Evolutionary conservation across 2,888 invertebrate genomes (phyloP).

Genomic region (Orthosia incerta): DNA sequence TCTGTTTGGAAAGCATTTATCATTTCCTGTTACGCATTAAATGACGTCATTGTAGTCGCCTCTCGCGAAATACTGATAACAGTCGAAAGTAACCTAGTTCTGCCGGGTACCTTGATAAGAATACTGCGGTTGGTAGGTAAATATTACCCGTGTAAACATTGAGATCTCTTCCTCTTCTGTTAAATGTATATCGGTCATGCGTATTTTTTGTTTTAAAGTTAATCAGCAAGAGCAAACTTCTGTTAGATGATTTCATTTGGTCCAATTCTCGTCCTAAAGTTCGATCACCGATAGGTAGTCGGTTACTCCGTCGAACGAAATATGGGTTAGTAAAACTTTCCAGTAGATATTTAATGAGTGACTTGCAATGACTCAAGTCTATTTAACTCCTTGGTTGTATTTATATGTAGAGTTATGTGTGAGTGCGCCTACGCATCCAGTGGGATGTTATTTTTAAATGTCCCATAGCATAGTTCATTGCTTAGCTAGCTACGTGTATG

Average conservation of each 20-base stretch:
- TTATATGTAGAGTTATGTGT: conserved; percentile 46
- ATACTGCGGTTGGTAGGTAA: conserved; percentile 4
- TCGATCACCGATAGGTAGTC: too few species aligned
- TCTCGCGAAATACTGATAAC: conserved; percentile 41
- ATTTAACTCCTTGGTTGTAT: conserved; percentile 36
- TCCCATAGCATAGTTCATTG: conserved; percentile 62
- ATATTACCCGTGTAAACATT: conserved; percentile 19
- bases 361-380: conserved; percentile 14
- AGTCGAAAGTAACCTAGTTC: conserved; percentile 46
- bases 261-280: conserved; percentile 26
- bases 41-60: conserved; percentile 15
- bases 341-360: conserved; percentile 26
- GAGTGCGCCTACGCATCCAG: conserved; percentile 44
- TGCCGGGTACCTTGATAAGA: conserved; percentile 13
- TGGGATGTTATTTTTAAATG: conserved; percentile 71
- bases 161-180: neutral
- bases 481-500: conserved; percentile 51
- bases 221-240: conserved; percentile 9
- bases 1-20: conserved; percentile 44
- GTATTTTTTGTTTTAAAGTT: conserved; percentile 9
- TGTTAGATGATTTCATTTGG: conserved; percentile 18
- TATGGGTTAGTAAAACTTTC: conserved; percentile 52
- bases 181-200: neutral
- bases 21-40: conserved; percentile 29
- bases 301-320: conserved; percentile 11